Evolutionary conservation across 2,888 invertebrate genomes (phyloP).

Genomic region (Camptogramma bilineatum): DNA sequence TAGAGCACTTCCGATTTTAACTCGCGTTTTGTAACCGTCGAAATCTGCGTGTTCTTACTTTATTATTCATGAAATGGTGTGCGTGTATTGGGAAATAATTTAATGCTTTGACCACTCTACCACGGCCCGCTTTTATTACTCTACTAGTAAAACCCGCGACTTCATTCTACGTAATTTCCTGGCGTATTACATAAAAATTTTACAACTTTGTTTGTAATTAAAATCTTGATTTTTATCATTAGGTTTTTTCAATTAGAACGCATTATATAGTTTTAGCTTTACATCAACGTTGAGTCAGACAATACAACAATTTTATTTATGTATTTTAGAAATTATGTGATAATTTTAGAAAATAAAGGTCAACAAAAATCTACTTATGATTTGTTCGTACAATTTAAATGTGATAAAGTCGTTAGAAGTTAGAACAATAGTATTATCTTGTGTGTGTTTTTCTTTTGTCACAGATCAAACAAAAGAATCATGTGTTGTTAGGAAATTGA

Average conservation of each 20-base stretch:
- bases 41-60: slow-evolving; percentile 40
- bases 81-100: slow-evolving; percentile 40
- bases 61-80: slow-evolving; percentile 38
- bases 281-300: too few species aligned
- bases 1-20: slow-evolving; percentile 17
- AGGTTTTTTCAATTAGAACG: too few species aligned
- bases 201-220: too few species aligned
- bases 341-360: slow-evolving; percentile 20
- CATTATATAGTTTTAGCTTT: too few species aligned
- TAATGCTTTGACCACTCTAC: slow-evolving; percentile 34
- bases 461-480: slow-evolving; percentile 22
- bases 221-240: too few species aligned
- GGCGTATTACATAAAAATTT: background rate
- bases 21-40: slow-evolving; percentile 26
- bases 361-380: background rate
- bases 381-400: slow-evolving; percentile 8
- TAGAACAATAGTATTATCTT: slow-evolving; percentile 4
- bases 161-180: background rate
- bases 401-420: background rate
- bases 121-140: slow-evolving; percentile 28
- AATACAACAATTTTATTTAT: background rate
- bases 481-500: slow-evolving; percentile 1
- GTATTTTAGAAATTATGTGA: slow-evolving; percentile 20
- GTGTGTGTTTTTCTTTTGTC: background rate
- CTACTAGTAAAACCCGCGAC: background rate